phyloP scores from a whole-genome alignment of 1,140 invertebrate species.

The Colletes gigas region DNA sequence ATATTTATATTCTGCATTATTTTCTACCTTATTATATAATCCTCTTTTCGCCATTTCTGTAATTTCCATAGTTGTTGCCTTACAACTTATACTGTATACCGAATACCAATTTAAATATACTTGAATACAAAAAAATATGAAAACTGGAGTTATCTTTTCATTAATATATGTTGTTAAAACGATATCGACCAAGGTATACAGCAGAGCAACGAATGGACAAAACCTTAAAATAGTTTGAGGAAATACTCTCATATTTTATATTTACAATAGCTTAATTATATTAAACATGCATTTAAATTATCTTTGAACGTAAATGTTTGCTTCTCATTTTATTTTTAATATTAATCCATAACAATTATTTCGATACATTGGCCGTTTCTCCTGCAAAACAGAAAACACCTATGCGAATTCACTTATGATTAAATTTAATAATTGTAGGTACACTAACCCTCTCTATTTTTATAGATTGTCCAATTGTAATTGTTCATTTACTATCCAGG shows the following conservation, averaged over 20 bases:
- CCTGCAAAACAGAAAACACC: constrained; percentile 10
- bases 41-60: constrained; percentile 33
- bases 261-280: neutral
- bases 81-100: constrained; percentile 62
- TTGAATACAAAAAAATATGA: constrained; percentile 69
- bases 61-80: constrained; percentile 57
- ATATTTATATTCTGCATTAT: constrained; percentile 51
- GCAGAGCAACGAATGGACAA: constrained; percentile 38
- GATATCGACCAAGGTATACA: constrained; percentile 36
- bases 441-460: neutral
- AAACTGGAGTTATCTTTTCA: constrained; percentile 61
- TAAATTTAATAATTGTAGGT: neutral
- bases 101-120: constrained; percentile 73
- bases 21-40: neutral
- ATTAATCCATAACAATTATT: constrained; percentile 11
- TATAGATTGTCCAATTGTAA: no score
- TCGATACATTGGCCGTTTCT: neutral
- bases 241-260: constrained; percentile 35
- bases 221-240: constrained; percentile 8
- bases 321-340: neutral
- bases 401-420: neutral
- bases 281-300: constrained; percentile 3
- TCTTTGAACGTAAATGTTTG: neutral
- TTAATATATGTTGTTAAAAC: constrained; percentile 65
- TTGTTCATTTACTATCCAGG: no score